These are phyloP conservation scores for Cosmorhoe ocellata DNA, from an alignment of 2,888 invertebrate species.

Conservation along the genomic window DNA sequence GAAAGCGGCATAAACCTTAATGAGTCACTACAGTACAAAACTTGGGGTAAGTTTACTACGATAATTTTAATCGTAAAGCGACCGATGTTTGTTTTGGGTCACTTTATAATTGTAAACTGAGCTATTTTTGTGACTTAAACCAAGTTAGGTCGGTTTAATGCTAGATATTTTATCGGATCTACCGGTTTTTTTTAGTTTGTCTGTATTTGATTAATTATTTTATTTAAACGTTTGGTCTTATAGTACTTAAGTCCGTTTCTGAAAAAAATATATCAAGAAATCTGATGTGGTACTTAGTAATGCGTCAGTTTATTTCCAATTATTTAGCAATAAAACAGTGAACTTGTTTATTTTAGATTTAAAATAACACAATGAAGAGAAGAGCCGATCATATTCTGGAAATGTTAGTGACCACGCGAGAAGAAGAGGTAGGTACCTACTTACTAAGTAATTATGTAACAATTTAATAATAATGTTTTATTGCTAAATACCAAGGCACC, in stretches of 20 bases:
- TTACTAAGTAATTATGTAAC: not conserved
- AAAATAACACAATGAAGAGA: not conserved
- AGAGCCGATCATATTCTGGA: not conserved
- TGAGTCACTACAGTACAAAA: not conserved
- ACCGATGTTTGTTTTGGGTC: not conserved
- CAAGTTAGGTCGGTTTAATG: not conserved
- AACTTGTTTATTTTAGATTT: not conserved
- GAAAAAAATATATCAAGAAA: too few relatives aligned
- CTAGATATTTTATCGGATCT: not conserved
- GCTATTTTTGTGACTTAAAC: not conserved
- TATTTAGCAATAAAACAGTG: not conserved
- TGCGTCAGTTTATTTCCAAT: not conserved
- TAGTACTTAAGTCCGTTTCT: too few relatives aligned
- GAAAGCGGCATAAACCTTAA: too few relatives aligned
- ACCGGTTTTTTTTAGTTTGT: not conserved
- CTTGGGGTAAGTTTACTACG: not conserved
- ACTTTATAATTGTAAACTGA: slow-evolving; percentile 10
- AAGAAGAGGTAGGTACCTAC: not conserved
- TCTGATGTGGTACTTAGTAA: too few relatives aligned
- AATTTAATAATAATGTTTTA: too few relatives aligned
- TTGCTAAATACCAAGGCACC: too few relatives aligned
- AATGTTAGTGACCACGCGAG: not conserved
- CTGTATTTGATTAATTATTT: too few relatives aligned
- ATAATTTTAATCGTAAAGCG: not conserved
- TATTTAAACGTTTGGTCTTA: too few relatives aligned